Conservation (phyloP, 2,113 vertebrate species). For the Rhegmatorhina hoffmannsi region DNA sequence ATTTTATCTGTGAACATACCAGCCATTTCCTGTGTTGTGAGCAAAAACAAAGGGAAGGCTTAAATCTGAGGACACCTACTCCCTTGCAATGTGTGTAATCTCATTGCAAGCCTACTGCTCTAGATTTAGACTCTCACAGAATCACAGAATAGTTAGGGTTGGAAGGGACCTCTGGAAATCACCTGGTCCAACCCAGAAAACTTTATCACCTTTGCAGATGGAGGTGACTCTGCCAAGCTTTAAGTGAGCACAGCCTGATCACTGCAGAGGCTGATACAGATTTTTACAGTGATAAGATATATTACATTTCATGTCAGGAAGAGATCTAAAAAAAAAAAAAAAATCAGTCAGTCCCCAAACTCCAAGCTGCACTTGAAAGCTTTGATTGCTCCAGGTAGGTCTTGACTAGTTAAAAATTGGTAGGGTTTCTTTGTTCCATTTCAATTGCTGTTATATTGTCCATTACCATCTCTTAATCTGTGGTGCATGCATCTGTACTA, state of each 20-base stretch:
- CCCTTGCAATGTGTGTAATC: neutral
- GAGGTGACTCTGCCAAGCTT: neutral
- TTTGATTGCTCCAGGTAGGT: neutral
- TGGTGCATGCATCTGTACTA: rapidly evolving
- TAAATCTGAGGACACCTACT: neutral
- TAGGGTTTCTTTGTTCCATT: neutral
- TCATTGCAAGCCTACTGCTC: neutral
- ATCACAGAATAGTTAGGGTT: neutral
- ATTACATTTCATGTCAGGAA: rapidly evolving
- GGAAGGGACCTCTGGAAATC: neutral
- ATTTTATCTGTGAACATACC: neutral
- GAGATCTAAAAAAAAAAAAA: neutral
- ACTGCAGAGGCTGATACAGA: neutral
- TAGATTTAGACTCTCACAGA: neutral
- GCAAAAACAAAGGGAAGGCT: neutral
- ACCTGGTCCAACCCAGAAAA: neutral
- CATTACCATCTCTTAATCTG: neutral
- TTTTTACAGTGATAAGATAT: neutral
- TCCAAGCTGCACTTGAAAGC: neutral
- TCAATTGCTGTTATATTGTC: neutral
- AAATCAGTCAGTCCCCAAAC: neutral
- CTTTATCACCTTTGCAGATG: neutral
- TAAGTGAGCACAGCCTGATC: neutral
- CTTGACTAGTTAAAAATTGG: neutral
- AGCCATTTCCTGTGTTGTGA: neutral